These are phyloP conservation scores for Anhinga rufa DNA, from an alignment of 2,113 vertebrate genomes.

Conservation along the genomic window DNA sequence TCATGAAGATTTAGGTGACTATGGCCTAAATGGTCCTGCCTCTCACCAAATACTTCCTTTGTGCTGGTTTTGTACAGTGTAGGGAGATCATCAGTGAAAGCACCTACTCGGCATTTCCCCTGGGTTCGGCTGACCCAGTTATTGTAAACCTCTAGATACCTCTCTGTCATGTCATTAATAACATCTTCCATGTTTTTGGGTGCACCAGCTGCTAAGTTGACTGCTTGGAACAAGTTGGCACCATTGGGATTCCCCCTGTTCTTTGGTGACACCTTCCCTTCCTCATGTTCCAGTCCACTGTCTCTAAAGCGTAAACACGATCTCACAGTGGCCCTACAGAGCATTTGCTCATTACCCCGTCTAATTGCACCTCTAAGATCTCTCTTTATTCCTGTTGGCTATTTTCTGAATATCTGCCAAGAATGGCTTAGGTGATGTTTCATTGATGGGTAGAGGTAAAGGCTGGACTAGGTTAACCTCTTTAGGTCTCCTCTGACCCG, in stretches of 20 bases:
- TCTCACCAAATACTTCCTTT: not conserved
- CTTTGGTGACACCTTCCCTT: not conserved
- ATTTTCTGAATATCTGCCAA: not conserved
- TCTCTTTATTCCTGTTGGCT: not conserved
- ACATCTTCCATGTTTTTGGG: not conserved
- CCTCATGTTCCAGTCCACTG: rapidly evolving
- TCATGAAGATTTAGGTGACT: too few relatives aligned
- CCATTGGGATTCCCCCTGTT: not conserved
- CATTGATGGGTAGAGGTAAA: not conserved
- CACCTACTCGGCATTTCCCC: too few relatives aligned
- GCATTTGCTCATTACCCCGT: not conserved
- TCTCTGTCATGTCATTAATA: not conserved
- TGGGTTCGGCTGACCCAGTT: not conserved
- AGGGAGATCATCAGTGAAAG: not conserved
- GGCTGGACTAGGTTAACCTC: not conserved
- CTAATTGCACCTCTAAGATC: not conserved
- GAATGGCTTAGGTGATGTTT: not conserved
- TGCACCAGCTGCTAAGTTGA: rapidly evolving
- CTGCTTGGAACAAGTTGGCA: not conserved
- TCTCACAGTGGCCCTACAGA: not conserved
- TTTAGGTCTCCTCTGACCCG: not conserved
- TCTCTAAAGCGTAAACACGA: rapidly evolving
- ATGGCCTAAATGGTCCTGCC: not conserved
- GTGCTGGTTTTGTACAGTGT: rapidly evolving
- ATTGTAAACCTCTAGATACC: rapidly evolving